Conservation (phyloP, 2,888 invertebrate genomes). For the Xylophagus ater region DNA sequence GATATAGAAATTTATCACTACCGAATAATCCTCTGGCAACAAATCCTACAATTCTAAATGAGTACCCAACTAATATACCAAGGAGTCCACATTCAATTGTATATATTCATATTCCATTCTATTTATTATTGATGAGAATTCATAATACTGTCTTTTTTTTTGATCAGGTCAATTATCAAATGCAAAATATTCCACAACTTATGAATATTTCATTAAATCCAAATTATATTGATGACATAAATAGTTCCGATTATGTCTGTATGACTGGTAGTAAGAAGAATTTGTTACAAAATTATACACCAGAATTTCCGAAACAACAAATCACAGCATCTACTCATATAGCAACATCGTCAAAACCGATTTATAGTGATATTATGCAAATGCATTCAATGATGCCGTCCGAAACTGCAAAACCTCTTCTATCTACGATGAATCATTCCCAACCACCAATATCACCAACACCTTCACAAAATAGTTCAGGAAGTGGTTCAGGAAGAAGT, state of each 20-base stretch:
- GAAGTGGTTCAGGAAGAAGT: conserved; percentile 45
- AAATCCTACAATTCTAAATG: background rate
- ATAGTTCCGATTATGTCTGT: conserved; percentile 71
- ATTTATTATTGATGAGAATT: no score
- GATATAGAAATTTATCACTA: conserved; percentile 36
- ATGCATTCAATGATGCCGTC: conserved; percentile 6
- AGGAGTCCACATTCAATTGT: background rate
- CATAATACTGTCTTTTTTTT: no score
- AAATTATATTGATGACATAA: conserved; percentile 54
- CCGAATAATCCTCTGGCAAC: conserved; percentile 27
- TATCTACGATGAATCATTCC: conserved; percentile 3
- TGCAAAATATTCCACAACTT: conserved; percentile 9
- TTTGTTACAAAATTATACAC: background rate
- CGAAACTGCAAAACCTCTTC: conserved; percentile 7
- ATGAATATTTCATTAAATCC: conserved; percentile 37
- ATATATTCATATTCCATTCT: background rate
- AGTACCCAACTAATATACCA: conserved; percentile 4
- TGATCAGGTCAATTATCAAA: conserved; percentile 9
- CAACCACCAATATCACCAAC: conserved; percentile 48
- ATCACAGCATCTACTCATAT: conserved; percentile 9
- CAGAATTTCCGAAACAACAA: conserved; percentile 1
- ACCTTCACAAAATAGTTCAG: conserved; percentile 52
- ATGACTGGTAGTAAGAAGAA: conserved; percentile 57
- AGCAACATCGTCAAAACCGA: conserved; percentile 8
- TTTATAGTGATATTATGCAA: conserved; percentile 17